Evolutionary conservation across 1,140 invertebrate genomes (phyloP).

Genomic region (Rhopalosiphum padi): DNA sequence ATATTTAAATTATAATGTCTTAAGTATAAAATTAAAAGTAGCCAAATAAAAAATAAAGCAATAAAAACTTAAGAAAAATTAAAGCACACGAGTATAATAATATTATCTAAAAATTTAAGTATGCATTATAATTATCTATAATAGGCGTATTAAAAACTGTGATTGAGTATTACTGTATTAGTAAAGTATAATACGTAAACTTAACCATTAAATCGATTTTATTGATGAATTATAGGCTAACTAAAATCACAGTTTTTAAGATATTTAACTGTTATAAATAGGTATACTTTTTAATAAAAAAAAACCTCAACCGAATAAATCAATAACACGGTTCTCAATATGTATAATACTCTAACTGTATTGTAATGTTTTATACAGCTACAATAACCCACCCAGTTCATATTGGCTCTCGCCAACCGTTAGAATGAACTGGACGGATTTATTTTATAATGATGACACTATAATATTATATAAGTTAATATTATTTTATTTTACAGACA

Average conservation of each 20-base stretch:
- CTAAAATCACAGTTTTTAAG: neutral
- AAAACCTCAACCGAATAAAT: neutral
- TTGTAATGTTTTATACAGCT: neutral
- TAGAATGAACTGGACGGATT: no score
- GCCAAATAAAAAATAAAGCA: no score
- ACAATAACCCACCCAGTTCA: no score
- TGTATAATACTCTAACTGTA: neutral
- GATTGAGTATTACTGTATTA: neutral
- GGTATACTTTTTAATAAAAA: neutral
- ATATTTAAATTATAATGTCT: no score
- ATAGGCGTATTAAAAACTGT: no score
- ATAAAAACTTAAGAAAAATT: neutral
- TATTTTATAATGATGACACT: no score
- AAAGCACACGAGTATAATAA: neutral
- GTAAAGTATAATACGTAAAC: no score
- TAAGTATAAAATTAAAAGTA: no score
- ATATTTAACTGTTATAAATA: neutral
- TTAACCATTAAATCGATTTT: no score
- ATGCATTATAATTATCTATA: no score
- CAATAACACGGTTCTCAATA: neutral
- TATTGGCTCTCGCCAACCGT: no score
- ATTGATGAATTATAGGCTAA: neutral
- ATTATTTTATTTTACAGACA: neutral
- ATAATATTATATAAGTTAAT: neutral
- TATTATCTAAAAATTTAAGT: no score